Percentiles rank a stretch among this genome's conserved stretches.
Evolutionary conservation across 2,888 invertebrate genomes (phyloP).

Genomic region (Calliopum simillimum): DNA sequence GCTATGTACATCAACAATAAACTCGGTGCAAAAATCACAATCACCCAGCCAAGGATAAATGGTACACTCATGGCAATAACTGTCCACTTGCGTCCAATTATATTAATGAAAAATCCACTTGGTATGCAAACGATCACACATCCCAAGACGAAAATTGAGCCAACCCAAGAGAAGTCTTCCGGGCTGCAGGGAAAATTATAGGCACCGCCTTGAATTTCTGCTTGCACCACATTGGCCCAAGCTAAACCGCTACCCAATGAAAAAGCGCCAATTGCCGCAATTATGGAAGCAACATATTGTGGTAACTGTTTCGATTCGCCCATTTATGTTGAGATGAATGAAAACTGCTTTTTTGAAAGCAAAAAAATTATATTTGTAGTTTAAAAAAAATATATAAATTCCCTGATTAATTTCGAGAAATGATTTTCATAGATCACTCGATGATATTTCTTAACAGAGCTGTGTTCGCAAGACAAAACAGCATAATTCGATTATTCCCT

Average conservation of each 20-base stretch:
- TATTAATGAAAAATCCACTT: constrained; percentile 77
- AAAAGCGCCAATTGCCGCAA: constrained; percentile 82
- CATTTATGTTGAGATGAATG: no score
- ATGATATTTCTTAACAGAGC: no score
- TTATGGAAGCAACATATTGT: constrained; percentile 65
- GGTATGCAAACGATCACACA: constrained; percentile 80
- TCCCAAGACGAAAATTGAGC: constrained; percentile 79
- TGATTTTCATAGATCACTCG: no score
- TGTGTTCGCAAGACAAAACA: no score
- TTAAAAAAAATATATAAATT: no score
- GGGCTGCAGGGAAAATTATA: constrained; percentile 69
- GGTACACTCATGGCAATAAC: constrained; percentile 70
- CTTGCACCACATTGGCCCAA: constrained; percentile 81
- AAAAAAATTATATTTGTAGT: no score
- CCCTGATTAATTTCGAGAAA: no score
- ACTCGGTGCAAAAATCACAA: constrained; percentile 80
- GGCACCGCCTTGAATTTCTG: constrained; percentile 33
- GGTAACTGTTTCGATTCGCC: constrained; percentile 55
- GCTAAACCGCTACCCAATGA: constrained; percentile 81
- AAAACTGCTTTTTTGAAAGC: no score
- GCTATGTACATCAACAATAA: constrained; percentile 63
- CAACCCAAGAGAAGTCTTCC: constrained; percentile 76
- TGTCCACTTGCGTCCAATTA: constrained; percentile 79
- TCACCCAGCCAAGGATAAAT: constrained; percentile 79
- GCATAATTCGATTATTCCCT: no score